A percentile compares a stretch with the other conserved stretches of the same genome.
phyloP scores from a whole-genome alignment of 2,113 vertebrate species.

The Thryonomys swinderianus region DNA sequence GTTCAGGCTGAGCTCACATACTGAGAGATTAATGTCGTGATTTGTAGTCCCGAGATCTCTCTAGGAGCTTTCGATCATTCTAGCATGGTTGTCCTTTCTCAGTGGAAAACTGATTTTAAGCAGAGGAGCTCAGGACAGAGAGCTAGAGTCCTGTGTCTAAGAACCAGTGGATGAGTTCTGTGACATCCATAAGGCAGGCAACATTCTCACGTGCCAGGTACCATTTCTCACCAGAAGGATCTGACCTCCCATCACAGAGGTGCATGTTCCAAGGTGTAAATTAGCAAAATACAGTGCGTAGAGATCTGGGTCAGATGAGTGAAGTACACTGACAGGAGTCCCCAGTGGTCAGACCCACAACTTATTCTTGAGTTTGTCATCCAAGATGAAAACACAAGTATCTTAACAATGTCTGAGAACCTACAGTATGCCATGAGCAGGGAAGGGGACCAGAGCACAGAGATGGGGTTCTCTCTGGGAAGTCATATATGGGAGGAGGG shows the following conservation, averaged over 20 bases:
- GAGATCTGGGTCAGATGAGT: neutral
- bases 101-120: neutral
- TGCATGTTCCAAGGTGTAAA: neutral
- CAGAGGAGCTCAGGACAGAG: neutral
- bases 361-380: neutral
- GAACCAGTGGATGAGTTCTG: neutral
- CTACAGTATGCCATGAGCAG: neutral
- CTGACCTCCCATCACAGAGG: neutral
- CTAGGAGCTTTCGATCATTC: neutral
- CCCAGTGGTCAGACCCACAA: neutral
- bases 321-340: neutral
- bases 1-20: neutral
- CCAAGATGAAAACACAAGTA: slow-evolving; percentile 19
- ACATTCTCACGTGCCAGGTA: neutral
- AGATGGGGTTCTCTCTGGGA: slow-evolving; percentile 57
- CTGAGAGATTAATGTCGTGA: neutral
- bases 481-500: neutral
- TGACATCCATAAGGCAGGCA: neutral
- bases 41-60: neutral
- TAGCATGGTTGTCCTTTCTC: slow-evolving; percentile 12
- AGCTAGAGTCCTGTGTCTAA: neutral
- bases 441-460: slow-evolving; percentile 1
- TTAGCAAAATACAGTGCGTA: neutral
- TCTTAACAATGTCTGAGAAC: neutral
- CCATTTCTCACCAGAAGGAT: neutral